phyloP scores from a whole-genome alignment of 2,888 invertebrate species.

The Cremastinae sp. region DNA sequence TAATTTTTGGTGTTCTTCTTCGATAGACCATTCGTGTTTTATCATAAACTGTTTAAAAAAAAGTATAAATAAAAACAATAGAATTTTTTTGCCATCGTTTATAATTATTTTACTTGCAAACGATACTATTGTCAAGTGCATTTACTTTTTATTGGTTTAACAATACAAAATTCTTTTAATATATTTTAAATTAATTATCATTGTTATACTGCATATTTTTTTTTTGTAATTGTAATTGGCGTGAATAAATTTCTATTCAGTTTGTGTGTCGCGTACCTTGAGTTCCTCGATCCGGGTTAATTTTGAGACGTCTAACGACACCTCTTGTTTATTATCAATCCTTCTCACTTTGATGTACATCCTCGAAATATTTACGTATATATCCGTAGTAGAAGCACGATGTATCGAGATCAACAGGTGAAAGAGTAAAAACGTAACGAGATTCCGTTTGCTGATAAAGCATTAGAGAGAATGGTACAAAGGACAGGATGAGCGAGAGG shows the following conservation, averaged over 20 bases:
- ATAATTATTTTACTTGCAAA: no score
- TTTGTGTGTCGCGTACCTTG: slow-evolving; percentile 74
- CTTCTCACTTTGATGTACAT: slow-evolving; percentile 87
- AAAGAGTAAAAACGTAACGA: neutral
- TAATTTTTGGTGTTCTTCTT: slow-evolving; percentile 83
- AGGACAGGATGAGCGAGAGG: neutral
- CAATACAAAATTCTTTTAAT: no score
- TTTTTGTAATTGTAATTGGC: no score
- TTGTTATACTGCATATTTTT: no score
- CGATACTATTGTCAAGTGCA: no score
- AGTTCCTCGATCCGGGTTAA: slow-evolving; percentile 85
- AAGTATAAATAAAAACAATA: neutral
- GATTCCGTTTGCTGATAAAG: neutral
- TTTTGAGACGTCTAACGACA: slow-evolving; percentile 86
- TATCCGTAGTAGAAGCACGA: neutral
- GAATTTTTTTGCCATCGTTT: neutral
- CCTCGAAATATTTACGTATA: slow-evolving; percentile 65
- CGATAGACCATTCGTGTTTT: slow-evolving; percentile 82
- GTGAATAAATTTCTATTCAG: no score
- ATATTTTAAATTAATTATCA: no score
- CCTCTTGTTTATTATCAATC: slow-evolving; percentile 82
- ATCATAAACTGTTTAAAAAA: slow-evolving; percentile 20
- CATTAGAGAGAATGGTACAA: neutral
- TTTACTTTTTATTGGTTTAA: no score
- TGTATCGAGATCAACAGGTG: neutral